phyloP scores from a whole-genome alignment of 1,140 invertebrate genomes.

The Megalonaias nervosa region DNA sequence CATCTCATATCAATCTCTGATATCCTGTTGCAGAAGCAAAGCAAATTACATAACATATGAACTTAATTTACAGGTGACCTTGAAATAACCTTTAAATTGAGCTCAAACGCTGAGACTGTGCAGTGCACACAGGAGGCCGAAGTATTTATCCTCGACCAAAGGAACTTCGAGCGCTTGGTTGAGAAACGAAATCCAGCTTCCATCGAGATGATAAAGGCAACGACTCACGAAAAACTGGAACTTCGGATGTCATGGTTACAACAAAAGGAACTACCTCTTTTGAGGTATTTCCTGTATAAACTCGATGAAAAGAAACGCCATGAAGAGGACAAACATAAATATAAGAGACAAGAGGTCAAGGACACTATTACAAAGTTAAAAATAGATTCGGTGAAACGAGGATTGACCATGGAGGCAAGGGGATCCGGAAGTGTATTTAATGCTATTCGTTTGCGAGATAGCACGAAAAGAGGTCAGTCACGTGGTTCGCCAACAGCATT shows the following conservation, averaged over 20 bases:
- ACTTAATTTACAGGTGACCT: constrained; percentile 55
- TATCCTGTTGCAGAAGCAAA: background rate
- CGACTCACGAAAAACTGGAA: constrained; percentile 54
- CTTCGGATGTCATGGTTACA: constrained; percentile 44
- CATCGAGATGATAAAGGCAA: constrained; percentile 55
- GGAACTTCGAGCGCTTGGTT: constrained; percentile 66
- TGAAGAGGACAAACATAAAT: constrained; percentile 23
- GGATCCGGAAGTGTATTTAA: constrained; percentile 67
- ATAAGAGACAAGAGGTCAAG: constrained; percentile 14
- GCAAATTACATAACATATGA: background rate
- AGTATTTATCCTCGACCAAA: constrained; percentile 61
- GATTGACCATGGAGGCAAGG: constrained; percentile 60
- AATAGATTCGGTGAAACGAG: constrained; percentile 47
- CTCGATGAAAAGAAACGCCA: constrained; percentile 48
- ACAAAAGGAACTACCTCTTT: constrained; percentile 45
- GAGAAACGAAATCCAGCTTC: constrained; percentile 60
- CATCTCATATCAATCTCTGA: too few relatives aligned
- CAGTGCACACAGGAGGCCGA: constrained; percentile 61
- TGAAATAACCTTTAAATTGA: constrained; percentile 60
- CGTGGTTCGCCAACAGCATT: constrained; percentile 9
- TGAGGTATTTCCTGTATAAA: constrained; percentile 49
- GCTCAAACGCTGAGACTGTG: constrained; percentile 58
- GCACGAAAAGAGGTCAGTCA: constrained; percentile 23
- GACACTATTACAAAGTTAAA: constrained; percentile 24
- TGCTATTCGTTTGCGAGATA: constrained; percentile 59